Evolutionary conservation across 2,888 invertebrate genomes (phyloP).

Genomic region (Nymphalis c-album): DNA sequence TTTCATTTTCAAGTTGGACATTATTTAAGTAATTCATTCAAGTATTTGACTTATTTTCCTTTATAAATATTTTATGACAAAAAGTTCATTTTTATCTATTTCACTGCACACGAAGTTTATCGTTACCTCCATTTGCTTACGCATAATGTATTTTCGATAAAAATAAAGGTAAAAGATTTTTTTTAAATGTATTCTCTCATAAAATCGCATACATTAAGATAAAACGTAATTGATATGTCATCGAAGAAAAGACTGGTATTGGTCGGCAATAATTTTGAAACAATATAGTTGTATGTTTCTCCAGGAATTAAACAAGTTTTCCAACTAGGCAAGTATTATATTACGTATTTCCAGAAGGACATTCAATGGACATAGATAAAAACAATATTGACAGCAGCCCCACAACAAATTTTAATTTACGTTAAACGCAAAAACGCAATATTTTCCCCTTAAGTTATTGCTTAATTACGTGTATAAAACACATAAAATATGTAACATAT

Average conservation of each 20-base stretch:
- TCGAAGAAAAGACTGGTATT: slow-evolving; percentile 22
- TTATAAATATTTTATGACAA: background rate
- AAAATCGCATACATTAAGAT: slow-evolving; percentile 25
- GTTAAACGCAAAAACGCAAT: slow-evolving; percentile 49
- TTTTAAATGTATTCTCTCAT: slow-evolving; percentile 16
- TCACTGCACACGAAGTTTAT: background rate
- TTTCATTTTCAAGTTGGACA: too few relatives aligned
- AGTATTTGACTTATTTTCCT: too few relatives aligned
- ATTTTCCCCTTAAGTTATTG: slow-evolving; percentile 59
- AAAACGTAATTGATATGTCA: slow-evolving; percentile 33
- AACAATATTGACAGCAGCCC: slow-evolving; percentile 27
- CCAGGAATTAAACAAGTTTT: slow-evolving; percentile 29
- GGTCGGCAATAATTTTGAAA: slow-evolving; percentile 29
- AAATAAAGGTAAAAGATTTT: slow-evolving; percentile 6
- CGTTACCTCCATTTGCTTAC: background rate
- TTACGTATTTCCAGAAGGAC: slow-evolving; percentile 27
- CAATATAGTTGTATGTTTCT: slow-evolving; percentile 28
- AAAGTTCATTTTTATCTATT: background rate
- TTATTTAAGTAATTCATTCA: too few relatives aligned
- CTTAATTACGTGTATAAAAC: slow-evolving; percentile 58
- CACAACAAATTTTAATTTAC: slow-evolving; percentile 33
- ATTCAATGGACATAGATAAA: slow-evolving; percentile 31
- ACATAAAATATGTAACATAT: slow-evolving; percentile 50
- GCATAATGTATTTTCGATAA: slow-evolving; percentile 8
- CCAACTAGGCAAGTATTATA: slow-evolving; percentile 27